Base-by-base conservation (phyloP, 1,140 invertebrate genomes). In the Drosophila ambigua region DNA sequence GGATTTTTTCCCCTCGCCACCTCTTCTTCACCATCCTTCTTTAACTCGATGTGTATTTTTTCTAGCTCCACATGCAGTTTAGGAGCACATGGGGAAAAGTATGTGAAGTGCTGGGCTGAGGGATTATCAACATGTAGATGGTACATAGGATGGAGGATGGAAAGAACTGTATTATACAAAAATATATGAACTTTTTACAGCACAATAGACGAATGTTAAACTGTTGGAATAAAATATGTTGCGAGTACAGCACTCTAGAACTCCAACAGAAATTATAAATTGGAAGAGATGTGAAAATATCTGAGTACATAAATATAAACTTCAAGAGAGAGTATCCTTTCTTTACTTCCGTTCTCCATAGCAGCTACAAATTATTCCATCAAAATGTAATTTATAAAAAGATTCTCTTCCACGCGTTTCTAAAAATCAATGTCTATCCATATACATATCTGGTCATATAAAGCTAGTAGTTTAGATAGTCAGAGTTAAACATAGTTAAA, bases 111-210 rank as follows among this genome's bases (percentile, higher is more conserved):
- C 6, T 41, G 6, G 45, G 24, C 52, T 16, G n/a, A 5, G 50
- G 72, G 72, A 76, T 76, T 76, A 76, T 67, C 60, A 66, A 50
- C 61, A 60, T 50, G 71, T 23, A 53, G 35, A 39, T 39, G 9
- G 48, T 39, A 41, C 53, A 43, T 44, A 62, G 15, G 44, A 41
- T 31, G 45, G 43, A 15, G 31, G 45, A 51, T 26, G 44, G 44
- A 57, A 16, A 20, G 26, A 45, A 69, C 54, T 66, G 13, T 46
- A 63, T 59, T 49, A 44, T 50, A 58, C 20, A 60, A 41, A 43
- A 31, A 52, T 52, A 73, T 51, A 28, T 7, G 8, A 53, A 75
- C 16, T 67, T 53, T 35, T 39, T 39, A 23, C 35, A 43, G 24
- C 54, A 68, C 62, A 68, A 69, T 69, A 23, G 66, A 26, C 52